Evolutionary conservation across 2,888 invertebrate genomes (phyloP).

Genomic region (Xanthorhoe spadicearia): DNA sequence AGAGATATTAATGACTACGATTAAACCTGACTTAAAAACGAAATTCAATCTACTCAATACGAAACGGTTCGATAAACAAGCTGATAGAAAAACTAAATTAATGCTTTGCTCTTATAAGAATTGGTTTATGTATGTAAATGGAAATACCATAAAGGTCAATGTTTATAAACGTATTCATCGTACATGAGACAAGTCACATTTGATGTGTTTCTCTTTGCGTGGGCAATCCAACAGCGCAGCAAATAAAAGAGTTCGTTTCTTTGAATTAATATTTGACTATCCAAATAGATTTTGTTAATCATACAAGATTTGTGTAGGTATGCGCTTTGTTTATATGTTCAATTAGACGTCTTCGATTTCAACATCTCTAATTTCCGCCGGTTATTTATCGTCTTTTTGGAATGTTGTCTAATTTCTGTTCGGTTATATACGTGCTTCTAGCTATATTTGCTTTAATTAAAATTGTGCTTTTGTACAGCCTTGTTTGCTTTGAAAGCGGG

Average conservation of each 20-base stretch:
- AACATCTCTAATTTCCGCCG: constrained; percentile 53
- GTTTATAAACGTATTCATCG: constrained; percentile 58
- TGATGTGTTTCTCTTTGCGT: constrained; percentile 53
- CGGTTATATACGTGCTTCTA: constrained; percentile 46
- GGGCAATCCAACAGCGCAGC: constrained; percentile 52
- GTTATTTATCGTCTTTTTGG: constrained; percentile 49
- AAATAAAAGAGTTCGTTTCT: constrained; percentile 56
- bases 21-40: constrained; percentile 57
- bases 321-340: constrained; percentile 55
- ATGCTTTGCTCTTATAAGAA: constrained; percentile 55
- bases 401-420: constrained; percentile 58
- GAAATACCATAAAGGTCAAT: constrained; percentile 62
- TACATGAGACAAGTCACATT: constrained; percentile 54
- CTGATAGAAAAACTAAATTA: constrained; percentile 60
- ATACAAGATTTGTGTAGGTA: constrained; percentile 51
- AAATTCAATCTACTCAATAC: constrained; percentile 58
- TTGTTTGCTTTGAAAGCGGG: constrained; percentile 64
- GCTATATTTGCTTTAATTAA: constrained; percentile 69
- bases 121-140: constrained; percentile 64
- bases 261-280: constrained; percentile 54
- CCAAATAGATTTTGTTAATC: constrained; percentile 56
- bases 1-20: constrained; percentile 63
- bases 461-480: constrained; percentile 59
- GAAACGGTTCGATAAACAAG: constrained; percentile 54
- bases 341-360: constrained; percentile 56